Base-by-base conservation (phyloP, 2,113 vertebrate species). In the Oreochromis spilurus region DNA sequence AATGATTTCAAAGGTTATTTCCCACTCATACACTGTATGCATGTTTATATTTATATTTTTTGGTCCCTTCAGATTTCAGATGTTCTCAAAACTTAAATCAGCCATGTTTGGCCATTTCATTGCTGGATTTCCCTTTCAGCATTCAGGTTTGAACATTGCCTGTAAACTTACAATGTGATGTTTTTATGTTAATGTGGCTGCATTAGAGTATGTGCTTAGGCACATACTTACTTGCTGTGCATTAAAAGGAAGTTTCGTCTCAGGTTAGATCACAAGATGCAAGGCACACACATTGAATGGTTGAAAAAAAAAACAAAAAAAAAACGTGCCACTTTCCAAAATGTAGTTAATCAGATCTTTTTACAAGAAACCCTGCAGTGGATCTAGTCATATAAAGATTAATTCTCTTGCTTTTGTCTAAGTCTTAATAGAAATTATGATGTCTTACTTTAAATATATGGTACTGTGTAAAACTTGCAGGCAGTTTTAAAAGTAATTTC, bases 381-480 rank as follows among this genome's bases (percentile, higher is more conserved):
- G 65, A 81, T 84, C 36, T 88, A 2, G 31, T 79, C 45, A 50
- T 8, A 48, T 72, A 53, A 57, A 84, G 11, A 79, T 26, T 72
- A 60, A 65, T 89, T 52, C 1, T 77, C 72, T 50, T 77, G 72
- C 45, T n/a, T 50, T 34, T 83, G 81, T 91, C 79, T 87, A 95
- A 91, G 94, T 95, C 95, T 95, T 95, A 96, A 96, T 84, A 88
- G 24, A 93, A 93, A 87, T 88, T 58, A 72, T 90, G 82, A 93
- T 86, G 94, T 96, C 94, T 96, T 96, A 95, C 88, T 90, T 87
- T 87, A 67, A 90, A 87, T 82, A 92, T 89, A 83, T 67, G 45
- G 34, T 19, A 80, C 75, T 84, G 48, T 79, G n/a, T 36, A 70
- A 45, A 84, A 11, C 40, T 55, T 70, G 65, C 45, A 67, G 50